Base-by-base conservation (phyloP, 1,140 invertebrate genomes). In the Drosophila ficusphila region DNA sequence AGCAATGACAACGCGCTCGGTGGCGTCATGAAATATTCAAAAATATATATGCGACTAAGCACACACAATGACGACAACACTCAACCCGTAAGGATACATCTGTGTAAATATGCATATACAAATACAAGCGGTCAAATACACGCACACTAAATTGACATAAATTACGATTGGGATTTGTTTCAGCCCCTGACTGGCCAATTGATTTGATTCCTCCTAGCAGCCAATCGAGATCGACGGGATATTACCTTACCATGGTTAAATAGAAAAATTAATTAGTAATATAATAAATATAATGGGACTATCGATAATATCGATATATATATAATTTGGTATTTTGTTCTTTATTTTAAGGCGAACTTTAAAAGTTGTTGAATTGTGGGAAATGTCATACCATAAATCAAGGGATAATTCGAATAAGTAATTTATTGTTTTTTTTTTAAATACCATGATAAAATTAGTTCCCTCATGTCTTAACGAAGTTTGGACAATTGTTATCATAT, bases 11-110 rank as follows among this genome's bases (percentile, higher is more conserved):
- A 44, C 67, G 68, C 34, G 68, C 33, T 29, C 44, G 53, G 29
- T 71, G 58, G 36, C 38, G 46, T 62, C 70, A 76, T 86, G 41
- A 76, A 85, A 69, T 79, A 85, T 81, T 77, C 74, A 77, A 60
- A 82, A 78, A 83, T 62, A 61, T 83, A 71, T 82, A 57, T 81
- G 31, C 47, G 49, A 31, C 57, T 12, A 49, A 38, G 29, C 29
- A 49, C 48, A 69, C 54, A 54, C 29, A 54, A 53, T 34, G 48
- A 25, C 19, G 11, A 8, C 54, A 31, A 12, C 31, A 52, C 9
- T 51, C 11, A 21, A 4, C 19, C 44, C 16, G 14, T 3, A 38
- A n/a, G 6, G n/a, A 21, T 60, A 16, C 8, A 34, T 58, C n/a
- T 44, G 58, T 33, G 52, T 42, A 58, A 62, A 62, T 62, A 62